Conservation (phyloP, 2,888 invertebrate species). For the Drosophila melanosoma region DNA sequence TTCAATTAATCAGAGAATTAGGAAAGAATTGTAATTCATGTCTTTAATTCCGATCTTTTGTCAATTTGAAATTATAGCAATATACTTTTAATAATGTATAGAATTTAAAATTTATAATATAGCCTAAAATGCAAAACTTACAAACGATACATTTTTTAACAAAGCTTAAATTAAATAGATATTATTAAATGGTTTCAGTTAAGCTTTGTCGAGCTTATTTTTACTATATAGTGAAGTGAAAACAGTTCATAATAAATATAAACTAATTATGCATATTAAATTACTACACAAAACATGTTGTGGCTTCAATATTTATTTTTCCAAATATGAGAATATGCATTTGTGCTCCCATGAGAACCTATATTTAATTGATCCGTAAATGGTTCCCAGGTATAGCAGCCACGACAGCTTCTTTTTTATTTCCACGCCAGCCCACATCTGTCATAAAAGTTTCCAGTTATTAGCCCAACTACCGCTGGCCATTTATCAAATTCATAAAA, state of each 20-base stretch:
- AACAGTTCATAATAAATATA: not conserved
- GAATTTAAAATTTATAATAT: not conserved
- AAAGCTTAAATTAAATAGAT: not conserved
- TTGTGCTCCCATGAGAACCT: constrained; percentile 26
- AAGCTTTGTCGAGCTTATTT: not conserved
- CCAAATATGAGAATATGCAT: constrained; percentile 1
- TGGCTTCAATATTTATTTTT: not conserved
- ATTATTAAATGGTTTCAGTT: not conserved
- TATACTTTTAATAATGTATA: not conserved
- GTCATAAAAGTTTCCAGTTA: constrained; percentile 65
- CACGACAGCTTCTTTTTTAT: constrained; percentile 3
- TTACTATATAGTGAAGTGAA: not conserved
- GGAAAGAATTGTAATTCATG: not conserved
- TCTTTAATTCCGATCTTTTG: not conserved
- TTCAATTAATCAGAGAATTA: not conserved
- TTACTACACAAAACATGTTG: not conserved
- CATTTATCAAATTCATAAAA: constrained; percentile 78
- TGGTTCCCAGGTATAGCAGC: constrained; percentile 38
- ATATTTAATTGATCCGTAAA: constrained; percentile 37
- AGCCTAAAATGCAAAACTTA: not conserved
- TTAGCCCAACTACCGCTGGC: constrained; percentile 59
- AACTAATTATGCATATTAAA: not conserved
- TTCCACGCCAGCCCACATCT: constrained; percentile 33
- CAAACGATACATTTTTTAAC: not conserved
- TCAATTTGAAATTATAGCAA: not conserved